Conservation (phyloP, 2,113 vertebrate genomes). For the Syngnathus typhle region DNA sequence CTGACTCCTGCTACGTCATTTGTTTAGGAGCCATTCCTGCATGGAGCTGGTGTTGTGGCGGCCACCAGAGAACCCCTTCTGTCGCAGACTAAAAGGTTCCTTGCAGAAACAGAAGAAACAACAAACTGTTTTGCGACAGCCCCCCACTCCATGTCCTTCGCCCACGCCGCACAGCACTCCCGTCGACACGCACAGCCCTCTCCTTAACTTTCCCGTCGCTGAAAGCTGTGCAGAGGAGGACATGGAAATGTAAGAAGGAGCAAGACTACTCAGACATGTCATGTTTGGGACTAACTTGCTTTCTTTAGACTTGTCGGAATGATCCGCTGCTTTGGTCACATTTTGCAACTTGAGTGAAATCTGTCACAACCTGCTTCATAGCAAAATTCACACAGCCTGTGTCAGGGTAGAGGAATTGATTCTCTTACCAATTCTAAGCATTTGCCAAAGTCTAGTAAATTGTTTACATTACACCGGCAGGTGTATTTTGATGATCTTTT, state of each 20-base stretch:
- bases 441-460: conserved; percentile 28
- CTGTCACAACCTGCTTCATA: not conserved
- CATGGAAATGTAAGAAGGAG: conserved; percentile 70
- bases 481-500: not conserved
- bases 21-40: conserved; percentile 70
- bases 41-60: conserved; percentile 79
- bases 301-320: conserved; percentile 11
- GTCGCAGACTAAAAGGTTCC: conserved; percentile 63
- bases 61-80: conserved; percentile 68
- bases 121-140: conserved; percentile 48
- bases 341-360: conserved; percentile 3
- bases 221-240: conserved; percentile 67
- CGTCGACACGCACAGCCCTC: conserved; percentile 33
- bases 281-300: conserved; percentile 4
- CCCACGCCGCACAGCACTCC: conserved; percentile 37
- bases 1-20: not conserved
- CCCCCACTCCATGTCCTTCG: conserved; percentile 47
- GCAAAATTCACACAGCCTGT: conserved; percentile 8
- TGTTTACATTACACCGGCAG: conserved; percentile 6
- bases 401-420: conserved; percentile 10
- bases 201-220: conserved; percentile 44
- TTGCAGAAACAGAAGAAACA: conserved; percentile 69
- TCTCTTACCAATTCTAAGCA: not conserved
- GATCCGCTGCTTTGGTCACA: conserved; percentile 20
- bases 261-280: no score